Base-by-base conservation (phyloP, 2,888 invertebrate genomes). In the Choristoneura rosaceana region DNA sequence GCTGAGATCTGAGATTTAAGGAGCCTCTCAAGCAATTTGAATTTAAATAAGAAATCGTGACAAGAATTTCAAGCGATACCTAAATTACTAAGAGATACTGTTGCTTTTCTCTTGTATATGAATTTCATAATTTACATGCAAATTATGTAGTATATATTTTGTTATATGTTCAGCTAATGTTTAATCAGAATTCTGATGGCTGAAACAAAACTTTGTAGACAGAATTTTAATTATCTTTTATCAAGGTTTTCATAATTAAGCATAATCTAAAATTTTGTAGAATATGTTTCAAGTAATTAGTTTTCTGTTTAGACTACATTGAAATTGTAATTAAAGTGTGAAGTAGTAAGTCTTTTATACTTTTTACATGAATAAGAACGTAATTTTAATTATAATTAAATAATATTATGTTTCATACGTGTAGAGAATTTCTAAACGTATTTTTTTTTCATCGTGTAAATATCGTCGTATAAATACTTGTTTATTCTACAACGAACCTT, bases 21-120 rank as follows among this genome's bases (percentile, higher is more conserved):
- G 76, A 81, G 79, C 76, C 69, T 75, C 45, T 45, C 62, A 70
- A 67, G 73, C 66, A 75, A 81, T 79, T 82, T 78, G 74, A 79
- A 81, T 79, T 79, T 79, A 75, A 79, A 69, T 73, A 73, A 64
- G 64, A 64, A 69, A 68, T 50, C 73, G 73, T 73, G 73, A 63
- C 73, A 64, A 59, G 73, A 73, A 73, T 73, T 60, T 41, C 59
- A 43, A 14, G 59, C 52, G 58, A 69, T 60, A 69, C 69, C 43
- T 59, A 69, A 69, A 73, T 73, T 60, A 73, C 63, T 47, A n/a
- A 71, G 47, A 73, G 58, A 73, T 73, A 68, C 63, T 64, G 58
- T 67, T 71, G 50, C 38, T 64, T 50, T 64, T 50, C 47, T 63
- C 62, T 63, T 69, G 63, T 73, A 69, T 69, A 69, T 60, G 64